Percentiles rank a stretch among this genome's conserved stretches.
Evolutionary conservation across 1,140 invertebrate genomes (phyloP).

Genomic region (Trichoplusia ni): DNA sequence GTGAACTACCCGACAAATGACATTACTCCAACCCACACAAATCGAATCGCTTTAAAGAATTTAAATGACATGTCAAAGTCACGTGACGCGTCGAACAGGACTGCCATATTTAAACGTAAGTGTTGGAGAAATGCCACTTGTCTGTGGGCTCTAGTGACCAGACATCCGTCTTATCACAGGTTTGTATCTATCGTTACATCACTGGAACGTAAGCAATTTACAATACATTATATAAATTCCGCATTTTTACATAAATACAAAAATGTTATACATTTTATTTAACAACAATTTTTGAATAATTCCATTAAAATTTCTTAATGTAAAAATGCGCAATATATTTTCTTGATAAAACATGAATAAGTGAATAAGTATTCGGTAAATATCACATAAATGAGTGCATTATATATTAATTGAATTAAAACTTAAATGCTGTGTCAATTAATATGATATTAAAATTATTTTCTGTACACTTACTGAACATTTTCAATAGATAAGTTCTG

Average conservation of each 20-base stretch:
- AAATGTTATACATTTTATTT: not conserved
- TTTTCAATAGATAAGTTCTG: too few species aligned
- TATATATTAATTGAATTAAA: slow-evolving; percentile 34
- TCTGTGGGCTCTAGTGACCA: slow-evolving; percentile 30
- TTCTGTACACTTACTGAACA: too few species aligned
- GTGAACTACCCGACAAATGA: too few species aligned
- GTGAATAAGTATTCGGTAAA: slow-evolving; percentile 51
- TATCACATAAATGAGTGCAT: slow-evolving; percentile 72
- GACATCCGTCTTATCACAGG: slow-evolving; percentile 58
- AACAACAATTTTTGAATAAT: not conserved
- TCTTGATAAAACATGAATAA: slow-evolving; percentile 33
- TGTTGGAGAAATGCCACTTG: too few species aligned
- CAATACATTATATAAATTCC: slow-evolving; percentile 14
- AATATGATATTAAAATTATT: not conserved
- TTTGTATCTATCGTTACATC: slow-evolving; percentile 46
- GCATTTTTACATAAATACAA: not conserved
- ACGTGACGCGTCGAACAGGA: too few species aligned
- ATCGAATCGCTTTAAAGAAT: too few species aligned
- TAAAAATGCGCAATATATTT: not conserved
- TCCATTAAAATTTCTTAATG: not conserved
- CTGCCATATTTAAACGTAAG: too few species aligned
- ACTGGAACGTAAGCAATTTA: slow-evolving; percentile 47
- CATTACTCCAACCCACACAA: too few species aligned
- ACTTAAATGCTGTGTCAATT: slow-evolving; percentile 10
- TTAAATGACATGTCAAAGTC: too few species aligned